Percentiles rank a stretch among this genome's conserved stretches.
phyloP scores from a whole-genome alignment of 2,888 invertebrate genomes.

The Eulithis testata region DNA sequence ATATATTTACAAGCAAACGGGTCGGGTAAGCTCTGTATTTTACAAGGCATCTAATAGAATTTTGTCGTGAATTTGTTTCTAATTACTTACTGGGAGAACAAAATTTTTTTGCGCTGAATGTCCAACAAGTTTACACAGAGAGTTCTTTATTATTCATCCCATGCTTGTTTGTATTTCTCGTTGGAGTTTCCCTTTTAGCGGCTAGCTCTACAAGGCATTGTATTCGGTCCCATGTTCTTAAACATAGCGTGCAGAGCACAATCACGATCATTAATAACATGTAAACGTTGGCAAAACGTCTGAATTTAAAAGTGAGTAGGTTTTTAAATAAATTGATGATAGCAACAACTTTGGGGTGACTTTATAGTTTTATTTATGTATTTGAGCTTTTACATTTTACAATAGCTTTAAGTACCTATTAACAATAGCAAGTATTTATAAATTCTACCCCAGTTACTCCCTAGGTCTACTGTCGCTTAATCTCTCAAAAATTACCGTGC shows the following conservation, averaged over 20 bases:
- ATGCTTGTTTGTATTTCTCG: background rate
- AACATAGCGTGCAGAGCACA: background rate
- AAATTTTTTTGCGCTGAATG: background rate
- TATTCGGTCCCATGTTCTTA: background rate
- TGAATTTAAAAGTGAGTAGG: background rate
- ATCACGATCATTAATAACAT: background rate
- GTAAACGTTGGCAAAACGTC: background rate
- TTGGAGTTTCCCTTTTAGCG: background rate
- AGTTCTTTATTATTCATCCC: too few relatives aligned
- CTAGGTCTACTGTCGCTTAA: too few relatives aligned
- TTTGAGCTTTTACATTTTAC: too few relatives aligned
- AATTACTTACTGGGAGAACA: constrained; percentile 20
- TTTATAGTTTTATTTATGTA: too few relatives aligned
- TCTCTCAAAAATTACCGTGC: too few relatives aligned
- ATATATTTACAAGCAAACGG: constrained; percentile 32
- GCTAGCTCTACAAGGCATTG: constrained; percentile 1
- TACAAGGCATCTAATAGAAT: constrained; percentile 21
- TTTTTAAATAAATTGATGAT: too few relatives aligned
- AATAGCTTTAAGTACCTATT: too few relatives aligned
- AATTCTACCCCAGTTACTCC: too few relatives aligned
- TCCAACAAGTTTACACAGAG: background rate
- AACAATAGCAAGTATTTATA: too few relatives aligned
- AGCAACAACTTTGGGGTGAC: too few relatives aligned
- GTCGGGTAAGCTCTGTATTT: constrained; percentile 24
- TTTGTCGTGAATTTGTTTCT: constrained; percentile 22